phyloP scores from a whole-genome alignment of 1,140 invertebrate genomes.

The Saccostrea echinata region DNA sequence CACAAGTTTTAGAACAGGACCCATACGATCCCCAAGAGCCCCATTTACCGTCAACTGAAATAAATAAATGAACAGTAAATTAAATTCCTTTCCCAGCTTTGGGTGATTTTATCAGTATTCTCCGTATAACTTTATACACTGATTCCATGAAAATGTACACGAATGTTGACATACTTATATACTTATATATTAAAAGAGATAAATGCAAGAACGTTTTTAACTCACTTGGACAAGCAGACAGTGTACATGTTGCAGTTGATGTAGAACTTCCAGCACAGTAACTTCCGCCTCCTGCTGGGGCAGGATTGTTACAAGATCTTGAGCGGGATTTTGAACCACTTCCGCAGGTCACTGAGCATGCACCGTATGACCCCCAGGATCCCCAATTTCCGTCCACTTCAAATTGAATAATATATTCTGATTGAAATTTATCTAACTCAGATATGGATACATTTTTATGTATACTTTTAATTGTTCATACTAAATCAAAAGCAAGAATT shows the following conservation, averaged over 20 bases:
- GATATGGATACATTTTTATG: neutral
- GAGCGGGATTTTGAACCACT: constrained; percentile 59
- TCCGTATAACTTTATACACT: no score
- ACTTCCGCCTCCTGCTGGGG: constrained; percentile 63
- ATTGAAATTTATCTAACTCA: no score
- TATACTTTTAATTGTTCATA: neutral
- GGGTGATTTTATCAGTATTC: neutral
- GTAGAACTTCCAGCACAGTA: constrained; percentile 23
- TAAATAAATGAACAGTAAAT: neutral
- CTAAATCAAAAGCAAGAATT: neutral
- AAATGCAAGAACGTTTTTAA: neutral
- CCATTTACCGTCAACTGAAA: constrained; percentile 32
- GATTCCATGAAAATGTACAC: neutral
- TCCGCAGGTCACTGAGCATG: constrained; percentile 68
- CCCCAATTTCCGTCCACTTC: constrained; percentile 73
- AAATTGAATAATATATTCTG: neutral
- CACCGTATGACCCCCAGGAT: constrained; percentile 64
- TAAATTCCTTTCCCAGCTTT: neutral
- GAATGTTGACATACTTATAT: neutral
- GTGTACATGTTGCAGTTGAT: constrained; percentile 13
- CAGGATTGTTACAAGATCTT: constrained; percentile 65
- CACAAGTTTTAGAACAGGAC: constrained; percentile 35
- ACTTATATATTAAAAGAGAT: neutral
- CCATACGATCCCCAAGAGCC: neutral
- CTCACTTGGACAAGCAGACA: constrained; percentile 49